Evolutionary conservation across 2,888 invertebrate species (phyloP), one percentile per base, ranked within the genome.

Genomic region (Escarpia spicata): DNA sequence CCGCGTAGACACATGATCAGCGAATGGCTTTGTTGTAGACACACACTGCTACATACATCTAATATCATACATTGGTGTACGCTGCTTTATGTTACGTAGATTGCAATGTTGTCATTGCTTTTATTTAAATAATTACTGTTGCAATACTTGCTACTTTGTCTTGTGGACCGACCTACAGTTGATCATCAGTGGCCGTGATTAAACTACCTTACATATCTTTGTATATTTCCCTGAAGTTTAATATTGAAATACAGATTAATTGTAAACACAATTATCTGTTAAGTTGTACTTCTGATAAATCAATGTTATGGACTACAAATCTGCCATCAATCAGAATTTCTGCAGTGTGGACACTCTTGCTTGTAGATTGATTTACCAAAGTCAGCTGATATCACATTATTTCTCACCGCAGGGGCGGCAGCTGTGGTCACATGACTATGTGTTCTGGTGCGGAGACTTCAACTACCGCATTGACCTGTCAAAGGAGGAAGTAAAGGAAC

Each of bases 361-460:
- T 4, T 75, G 75, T 75, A 75, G n/a, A 75, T 75, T 75, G 19
- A 75, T 52, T 9, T 52, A 12, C 9, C 15, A 12, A 52, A 52
- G 9, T 75, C 75, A 75, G 75, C 26, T 75, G 75, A 75, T 4
- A 26, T 75, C 75, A 75, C n/a, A n/a, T 75, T 2, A 75, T 75
- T 26, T 75, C 26, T 75, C 75, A 26, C n/a, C 3, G n/a, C 95
- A 97, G 97, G 99, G 98, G 15, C 97, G 99, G 93, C 98, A 98
- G 0, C 97, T 99, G 9, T 98, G 98, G 96, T 98, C 99, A 1
- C 99, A 99, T 96, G 99, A 99, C 97, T 99, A 99, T 96, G 98
- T 99, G 0, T 99, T 99, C 97, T 99, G 99, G 99, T 99, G 99
- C 96, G 99, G 99, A 0, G 99, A 99, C 97, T 99, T 99, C 96